Conservation (phyloP, 2,888 invertebrate species). For the Acrocyrtus sp. region DNA sequence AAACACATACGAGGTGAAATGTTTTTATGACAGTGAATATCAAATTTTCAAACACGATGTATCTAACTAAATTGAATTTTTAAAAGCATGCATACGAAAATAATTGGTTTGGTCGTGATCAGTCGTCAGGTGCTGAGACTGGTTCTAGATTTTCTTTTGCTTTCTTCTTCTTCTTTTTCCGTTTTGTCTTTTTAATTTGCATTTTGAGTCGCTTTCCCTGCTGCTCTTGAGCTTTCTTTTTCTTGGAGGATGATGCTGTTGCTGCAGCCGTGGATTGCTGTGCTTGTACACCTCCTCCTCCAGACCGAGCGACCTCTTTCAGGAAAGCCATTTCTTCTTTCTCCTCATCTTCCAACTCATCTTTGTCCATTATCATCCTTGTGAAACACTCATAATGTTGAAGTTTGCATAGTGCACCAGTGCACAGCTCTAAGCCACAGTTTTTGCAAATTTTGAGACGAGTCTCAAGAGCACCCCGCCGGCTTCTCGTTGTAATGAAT, state of each 20-base stretch:
- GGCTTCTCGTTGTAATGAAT: slow-evolving; percentile 77
- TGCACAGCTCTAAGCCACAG: slow-evolving; percentile 87
- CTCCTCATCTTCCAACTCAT: slow-evolving; percentile 54
- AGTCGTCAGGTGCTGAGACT: slow-evolving; percentile 26
- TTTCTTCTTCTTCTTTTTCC: slow-evolving; percentile 30
- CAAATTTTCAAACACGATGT: too few relatives aligned
- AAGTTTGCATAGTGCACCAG: slow-evolving; percentile 70
- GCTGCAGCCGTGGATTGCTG: not conserved
- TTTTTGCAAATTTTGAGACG: slow-evolving; percentile 74
- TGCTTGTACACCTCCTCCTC: not conserved
- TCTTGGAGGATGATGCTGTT: not conserved
- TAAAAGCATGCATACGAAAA: too few relatives aligned
- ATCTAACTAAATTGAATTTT: too few relatives aligned
- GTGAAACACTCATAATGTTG: slow-evolving; percentile 71
- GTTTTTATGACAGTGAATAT: too few relatives aligned
- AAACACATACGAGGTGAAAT: too few relatives aligned
- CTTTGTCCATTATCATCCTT: slow-evolving; percentile 66
- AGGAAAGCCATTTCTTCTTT: slow-evolving; percentile 59
- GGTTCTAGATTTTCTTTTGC: slow-evolving; percentile 21
- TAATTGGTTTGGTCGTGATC: not conserved
- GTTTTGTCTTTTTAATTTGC: slow-evolving; percentile 13
- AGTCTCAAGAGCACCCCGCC: slow-evolving; percentile 70
- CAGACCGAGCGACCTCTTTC: slow-evolving; percentile 17
- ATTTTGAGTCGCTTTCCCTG: slow-evolving; percentile 13
- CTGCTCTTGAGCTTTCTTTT: not conserved